A percentile compares a stretch with the other conserved stretches of the same genome.
Conservation (phyloP, 2,113 vertebrate genomes). For the Sardina pilchardus region DNA sequence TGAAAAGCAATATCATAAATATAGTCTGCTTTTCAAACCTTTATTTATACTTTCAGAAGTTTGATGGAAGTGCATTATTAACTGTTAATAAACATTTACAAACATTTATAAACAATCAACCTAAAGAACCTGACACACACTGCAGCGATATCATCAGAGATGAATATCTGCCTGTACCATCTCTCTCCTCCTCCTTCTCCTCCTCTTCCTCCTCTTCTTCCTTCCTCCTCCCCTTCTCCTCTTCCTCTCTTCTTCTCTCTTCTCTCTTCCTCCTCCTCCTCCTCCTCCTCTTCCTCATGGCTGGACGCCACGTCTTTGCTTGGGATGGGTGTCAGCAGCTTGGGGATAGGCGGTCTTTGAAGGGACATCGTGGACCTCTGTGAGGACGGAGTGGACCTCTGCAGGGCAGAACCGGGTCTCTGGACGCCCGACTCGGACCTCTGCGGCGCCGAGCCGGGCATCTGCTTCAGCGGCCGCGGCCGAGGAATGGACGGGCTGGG, state of each 20-base stretch:
- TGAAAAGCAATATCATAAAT: too few relatives aligned
- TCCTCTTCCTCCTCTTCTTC: not conserved
- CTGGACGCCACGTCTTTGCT: constrained; percentile 48
- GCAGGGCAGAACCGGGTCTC: not conserved
- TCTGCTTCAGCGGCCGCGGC: not conserved
- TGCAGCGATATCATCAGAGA: not conserved
- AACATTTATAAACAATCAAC: not conserved
- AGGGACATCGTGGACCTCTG: not conserved
- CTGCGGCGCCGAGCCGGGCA: not conserved
- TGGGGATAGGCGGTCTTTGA: not conserved
- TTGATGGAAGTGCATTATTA: not conserved
- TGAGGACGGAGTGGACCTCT: not conserved
- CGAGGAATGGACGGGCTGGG: not conserved
- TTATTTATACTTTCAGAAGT: not conserved
- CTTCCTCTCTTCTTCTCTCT: constrained; percentile 28
- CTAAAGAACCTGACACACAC: not conserved
- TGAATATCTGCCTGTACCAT: constrained; percentile 33
- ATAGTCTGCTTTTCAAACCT: not conserved
- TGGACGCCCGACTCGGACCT: not conserved
- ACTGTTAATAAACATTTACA: not conserved
- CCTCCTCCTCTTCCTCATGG: constrained; percentile 61
- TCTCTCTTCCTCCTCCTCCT: constrained; percentile 4
- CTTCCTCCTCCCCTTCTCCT: constrained; percentile 29
- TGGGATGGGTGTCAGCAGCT: constrained; percentile 41
- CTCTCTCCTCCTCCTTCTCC: constrained; percentile 4